These are phyloP conservation scores for Leucopsar rothschildi DNA, from an alignment of 2,113 vertebrate genomes.

Conservation along the genomic window DNA sequence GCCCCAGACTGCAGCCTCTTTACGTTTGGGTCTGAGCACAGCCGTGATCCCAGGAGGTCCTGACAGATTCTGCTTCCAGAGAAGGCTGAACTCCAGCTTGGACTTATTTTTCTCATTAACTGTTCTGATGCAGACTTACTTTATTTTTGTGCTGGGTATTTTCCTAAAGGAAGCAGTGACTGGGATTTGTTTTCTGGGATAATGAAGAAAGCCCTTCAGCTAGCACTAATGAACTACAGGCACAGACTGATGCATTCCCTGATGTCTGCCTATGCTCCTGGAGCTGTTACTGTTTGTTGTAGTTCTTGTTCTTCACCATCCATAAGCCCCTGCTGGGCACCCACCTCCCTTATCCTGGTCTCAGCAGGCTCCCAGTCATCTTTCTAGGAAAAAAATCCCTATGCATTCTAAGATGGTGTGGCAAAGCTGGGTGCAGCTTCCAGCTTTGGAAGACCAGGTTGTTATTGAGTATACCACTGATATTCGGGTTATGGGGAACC, in stretches of 20 bases:
- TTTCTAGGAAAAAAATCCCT: background rate
- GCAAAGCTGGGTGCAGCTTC: background rate
- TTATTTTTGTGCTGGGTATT: background rate
- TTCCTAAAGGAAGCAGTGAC: slow-evolving; percentile 11
- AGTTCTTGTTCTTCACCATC: background rate
- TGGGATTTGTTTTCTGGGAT: background rate
- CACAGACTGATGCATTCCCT: background rate
- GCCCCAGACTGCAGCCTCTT: background rate
- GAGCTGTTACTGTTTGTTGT: background rate
- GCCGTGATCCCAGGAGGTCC: background rate
- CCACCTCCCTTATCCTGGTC: background rate
- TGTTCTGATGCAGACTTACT: background rate
- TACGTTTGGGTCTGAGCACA: background rate
- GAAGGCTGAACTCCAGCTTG: slow-evolving; percentile 14
- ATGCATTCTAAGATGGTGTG: background rate
- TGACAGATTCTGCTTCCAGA: slow-evolving; percentile 2
- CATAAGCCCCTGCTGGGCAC: background rate
- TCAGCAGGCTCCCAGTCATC: background rate
- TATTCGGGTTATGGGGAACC: background rate
- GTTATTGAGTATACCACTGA: background rate
- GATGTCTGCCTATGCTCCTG: background rate
- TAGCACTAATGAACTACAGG: background rate
- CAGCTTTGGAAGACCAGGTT: background rate
- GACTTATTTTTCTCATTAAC: slow-evolving; percentile 55
- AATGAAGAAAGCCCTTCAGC: slow-evolving; percentile 4